Evolutionary conservation across 1,140 invertebrate species (phyloP), one percentile per base, ranked within the genome.

Genomic region (Conus betulinus): DNA sequence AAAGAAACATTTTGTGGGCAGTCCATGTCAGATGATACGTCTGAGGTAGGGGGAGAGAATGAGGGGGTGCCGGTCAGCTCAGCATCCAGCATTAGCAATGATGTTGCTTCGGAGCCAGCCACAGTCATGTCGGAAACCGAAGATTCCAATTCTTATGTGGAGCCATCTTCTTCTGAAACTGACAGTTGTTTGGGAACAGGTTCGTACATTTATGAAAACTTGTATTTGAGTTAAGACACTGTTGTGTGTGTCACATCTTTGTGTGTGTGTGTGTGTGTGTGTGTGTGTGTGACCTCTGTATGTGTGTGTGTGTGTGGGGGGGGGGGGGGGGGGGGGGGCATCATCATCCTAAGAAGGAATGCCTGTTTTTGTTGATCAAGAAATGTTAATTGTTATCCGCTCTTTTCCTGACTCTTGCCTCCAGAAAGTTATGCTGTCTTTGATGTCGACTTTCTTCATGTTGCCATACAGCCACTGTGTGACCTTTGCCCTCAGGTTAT

Each of bases 141-240:
- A 27, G 85, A 87, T 23, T 87, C 85, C n/a, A 87, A 87, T 53
- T 87, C 85, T 2, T 87, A 27, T 53, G 8, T 87, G 39, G 85
- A 87, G 25, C 85, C 85, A 6, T 87, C 71, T 5, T 87, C 85
- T 52, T 87, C 85, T n/a, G 85, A 87, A 57, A 87, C 85, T n/a
- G 85, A 87, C 52, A 87, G 85, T 27, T 87, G 71, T 27, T 10
- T 87, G 17, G 74, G 85, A 27, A 55, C 85, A 57, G 74, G 85
- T 87, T 15, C 3, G 63, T 39, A 3, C 39, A 39, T 39, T 39
- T 39, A 39, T 51, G 51, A 83, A 52, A 55, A 53, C 15, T 17
- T 53, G 23, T 53, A 52, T 83, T 53, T 52, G 23, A 13, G 39
- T 83, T 20, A 60, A 17, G 52, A 55, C 17, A 11, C 13, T 52